A percentile compares a stretch with the other conserved stretches of the same genome.
Conservation (phyloP, 2,888 invertebrate species). For the Frankliniella intonsa region DNA sequence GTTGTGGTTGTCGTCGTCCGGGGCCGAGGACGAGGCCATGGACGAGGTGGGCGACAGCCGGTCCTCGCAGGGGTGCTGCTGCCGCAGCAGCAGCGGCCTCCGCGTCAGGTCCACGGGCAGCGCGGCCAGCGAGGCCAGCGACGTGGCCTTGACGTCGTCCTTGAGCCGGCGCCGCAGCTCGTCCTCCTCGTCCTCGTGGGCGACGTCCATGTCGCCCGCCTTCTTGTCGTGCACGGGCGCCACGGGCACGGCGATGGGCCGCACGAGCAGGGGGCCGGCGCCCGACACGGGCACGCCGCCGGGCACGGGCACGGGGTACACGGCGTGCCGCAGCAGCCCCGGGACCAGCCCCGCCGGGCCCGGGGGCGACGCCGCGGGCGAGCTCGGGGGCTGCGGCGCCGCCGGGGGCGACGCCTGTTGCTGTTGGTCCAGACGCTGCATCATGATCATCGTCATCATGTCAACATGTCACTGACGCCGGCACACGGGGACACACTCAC, state of each 20-base stretch:
- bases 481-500: not conserved
- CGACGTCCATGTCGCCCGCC: slow-evolving; percentile 34
- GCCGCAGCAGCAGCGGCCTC: slow-evolving; percentile 42
- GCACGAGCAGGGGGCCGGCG: slow-evolving; percentile 12
- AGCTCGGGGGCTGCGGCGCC: slow-evolving; percentile 43
- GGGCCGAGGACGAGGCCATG: slow-evolving; percentile 30
- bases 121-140: slow-evolving; percentile 37
- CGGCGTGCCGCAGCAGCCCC: not conserved
- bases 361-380: slow-evolving; percentile 48
- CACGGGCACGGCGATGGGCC: slow-evolving; percentile 32
- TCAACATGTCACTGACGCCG: slow-evolving; percentile 27
- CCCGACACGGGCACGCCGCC: slow-evolving; percentile 28
- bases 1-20: slow-evolving; percentile 32
- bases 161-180: slow-evolving; percentile 40
- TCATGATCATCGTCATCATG: slow-evolving; percentile 40
- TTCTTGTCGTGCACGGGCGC: slow-evolving; percentile 32
- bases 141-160: not conserved
- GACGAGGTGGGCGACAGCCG: slow-evolving; percentile 42
- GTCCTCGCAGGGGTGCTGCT: slow-evolving; percentile 38
- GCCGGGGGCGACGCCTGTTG: slow-evolving; percentile 19
- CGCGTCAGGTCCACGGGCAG: slow-evolving; percentile 49
- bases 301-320: not conserved
- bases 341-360: slow-evolving; percentile 43
- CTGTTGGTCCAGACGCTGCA: slow-evolving; percentile 38
- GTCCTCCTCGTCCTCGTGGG: slow-evolving; percentile 43